Evolutionary conservation across 2,888 invertebrate genomes (phyloP).

Genomic region (Drosophila atripex): DNA sequence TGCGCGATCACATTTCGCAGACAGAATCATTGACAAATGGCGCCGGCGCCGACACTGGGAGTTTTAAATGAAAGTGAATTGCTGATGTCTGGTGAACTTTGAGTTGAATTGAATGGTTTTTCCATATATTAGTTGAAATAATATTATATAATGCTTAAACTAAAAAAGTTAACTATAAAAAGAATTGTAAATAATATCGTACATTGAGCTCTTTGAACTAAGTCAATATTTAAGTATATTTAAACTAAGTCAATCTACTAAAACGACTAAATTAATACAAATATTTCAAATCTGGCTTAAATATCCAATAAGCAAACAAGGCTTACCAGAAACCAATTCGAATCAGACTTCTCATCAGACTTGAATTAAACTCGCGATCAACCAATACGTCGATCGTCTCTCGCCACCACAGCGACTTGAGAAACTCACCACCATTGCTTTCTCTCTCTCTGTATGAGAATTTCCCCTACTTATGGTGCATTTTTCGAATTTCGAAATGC

Average conservation of each 20-base stretch:
- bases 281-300: neutral
- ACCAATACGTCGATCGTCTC: conserved; percentile 25
- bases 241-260: no score
- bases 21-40: conserved; percentile 52
- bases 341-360: conserved; percentile 18
- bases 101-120: no score
- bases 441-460: neutral
- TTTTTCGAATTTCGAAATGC: conserved; percentile 73
- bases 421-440: conserved; percentile 54
- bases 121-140: neutral
- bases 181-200: neutral
- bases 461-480: conserved; percentile 45
- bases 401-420: conserved; percentile 56
- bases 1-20: conserved; percentile 50
- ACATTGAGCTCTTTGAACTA: no score
- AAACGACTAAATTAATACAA: neutral
- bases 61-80: conserved; percentile 39
- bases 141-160: no score
- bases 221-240: no score
- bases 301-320: neutral
- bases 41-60: conserved; percentile 62
- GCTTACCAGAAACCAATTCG: conserved; percentile 22
- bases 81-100: neutral
- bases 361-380: conserved; percentile 16
- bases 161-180: neutral